Base-by-base conservation (phyloP, 2,113 vertebrate species). In the Mormyrus iriodes region DNA sequence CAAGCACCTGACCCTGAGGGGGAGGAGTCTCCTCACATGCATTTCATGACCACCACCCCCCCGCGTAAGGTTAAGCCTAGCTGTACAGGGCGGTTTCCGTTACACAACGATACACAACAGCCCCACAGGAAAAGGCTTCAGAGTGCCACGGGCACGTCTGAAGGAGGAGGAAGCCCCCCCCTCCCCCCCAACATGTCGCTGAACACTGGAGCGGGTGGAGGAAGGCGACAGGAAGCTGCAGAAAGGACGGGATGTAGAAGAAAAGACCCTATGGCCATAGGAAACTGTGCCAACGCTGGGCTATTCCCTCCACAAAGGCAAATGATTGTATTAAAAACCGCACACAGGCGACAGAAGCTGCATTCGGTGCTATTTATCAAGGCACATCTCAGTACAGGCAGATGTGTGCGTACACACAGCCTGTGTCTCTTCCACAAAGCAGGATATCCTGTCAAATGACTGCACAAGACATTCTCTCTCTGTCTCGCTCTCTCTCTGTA, bases 371-470 rank as follows among this genome's bases (percentile, higher is more conserved):
- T 17, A 48, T 83, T 83, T 24, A 83, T 24, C 17, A 3, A 83
- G 79, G 39, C 13, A 39, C 6, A 1, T 89, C 51, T 61, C 39
- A 17, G 69, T 79, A 12, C 27, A 17, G 69, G 90, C 88, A 79
- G 65, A 69, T 89, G 42, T 5, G 85, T 89, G 61, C 86, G 91
- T 76, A 89, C 48, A 89, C 88, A 58, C 48, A 85, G 76, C 87
- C 69, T 89, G 58, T 52, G 49, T 88, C 83, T 51, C 15, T 79
- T 83, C 53, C 27, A 83, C 73, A 49, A 93, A 93, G 88, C 95
- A 95, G 96, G 96, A 96, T 94, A 95, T 96, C 95, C 96, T 95
- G 95, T 95, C 91, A 91, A 93, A 91, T 17, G 89, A 91, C 88
- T 85, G 53, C 86, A 89, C 84, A 89, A 91, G 88, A 88, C 61